Percentiles rank a stretch among this genome's conserved stretches.
phyloP scores from a whole-genome alignment of 2,113 vertebrate genomes.

The Chaenocephalus aceratus region DNA sequence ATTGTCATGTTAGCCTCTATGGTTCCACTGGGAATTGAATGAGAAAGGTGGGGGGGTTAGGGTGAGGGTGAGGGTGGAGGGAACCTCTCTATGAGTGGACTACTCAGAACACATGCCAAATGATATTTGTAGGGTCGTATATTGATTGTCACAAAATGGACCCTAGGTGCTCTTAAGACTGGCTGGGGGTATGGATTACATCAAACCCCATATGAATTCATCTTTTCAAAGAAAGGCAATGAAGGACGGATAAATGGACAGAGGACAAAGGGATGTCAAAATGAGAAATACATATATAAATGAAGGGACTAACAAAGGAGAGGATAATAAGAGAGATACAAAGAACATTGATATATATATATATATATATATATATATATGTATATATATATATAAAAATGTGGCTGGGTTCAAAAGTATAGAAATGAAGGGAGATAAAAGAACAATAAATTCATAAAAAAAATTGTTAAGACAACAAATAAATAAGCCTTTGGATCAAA shows the following conservation, averaged over 20 bases:
- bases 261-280: conserved; percentile 32
- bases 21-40: conserved; percentile 62
- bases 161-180: conserved; percentile 77
- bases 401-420: not conserved
- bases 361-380: too few species aligned
- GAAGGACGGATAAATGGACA: conserved; percentile 33
- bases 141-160: conserved; percentile 79
- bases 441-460: not conserved
- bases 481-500: not conserved
- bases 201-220: conserved; percentile 70
- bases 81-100: conserved; percentile 42
- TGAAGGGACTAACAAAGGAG: not conserved
- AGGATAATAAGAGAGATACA: not conserved
- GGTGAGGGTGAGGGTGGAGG: conserved; percentile 33
- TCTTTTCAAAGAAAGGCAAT: conserved; percentile 54
- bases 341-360: not conserved
- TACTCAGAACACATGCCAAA: conserved; percentile 66
- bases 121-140: conserved; percentile 79
- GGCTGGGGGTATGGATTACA: conserved; percentile 70
- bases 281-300: conserved; percentile 9
- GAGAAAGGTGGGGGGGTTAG: conserved; percentile 20
- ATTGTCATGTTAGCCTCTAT: conserved; percentile 56
- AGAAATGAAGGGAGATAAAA: not conserved
- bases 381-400: not conserved
- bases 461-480: not conserved